A percentile compares a stretch with the other conserved stretches of the same genome.
Evolutionary conservation across 1,140 invertebrate species (phyloP).

Genomic region (Parapsyche elsis): DNA sequence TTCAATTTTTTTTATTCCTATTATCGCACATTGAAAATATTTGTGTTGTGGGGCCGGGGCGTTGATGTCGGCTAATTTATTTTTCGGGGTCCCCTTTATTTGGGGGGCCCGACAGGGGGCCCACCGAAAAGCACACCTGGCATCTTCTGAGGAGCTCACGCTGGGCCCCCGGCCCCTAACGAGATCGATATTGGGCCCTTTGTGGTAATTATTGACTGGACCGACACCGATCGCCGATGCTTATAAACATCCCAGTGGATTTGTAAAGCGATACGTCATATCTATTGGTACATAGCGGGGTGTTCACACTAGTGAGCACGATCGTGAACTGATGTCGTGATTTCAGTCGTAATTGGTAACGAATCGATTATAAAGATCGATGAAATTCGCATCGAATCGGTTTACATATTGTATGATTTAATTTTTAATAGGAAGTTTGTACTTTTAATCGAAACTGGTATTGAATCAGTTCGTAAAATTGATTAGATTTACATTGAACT

Average conservation of each 20-base stretch:
- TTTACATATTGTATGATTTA: too few relatives aligned
- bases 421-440: too few relatives aligned
- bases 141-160: slow-evolving; percentile 16
- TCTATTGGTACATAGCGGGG: too few relatives aligned
- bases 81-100: slow-evolving; percentile 28
- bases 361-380: too few relatives aligned
- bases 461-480: too few relatives aligned
- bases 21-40: slow-evolving; percentile 24
- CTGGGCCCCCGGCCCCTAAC: slow-evolving; percentile 31
- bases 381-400: too few relatives aligned
- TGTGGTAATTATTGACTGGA: slow-evolving; percentile 21
- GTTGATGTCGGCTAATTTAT: slow-evolving; percentile 51
- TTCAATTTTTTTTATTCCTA: neutral
- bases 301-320: too few relatives aligned
- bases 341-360: too few relatives aligned
- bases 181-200: slow-evolving; percentile 48
- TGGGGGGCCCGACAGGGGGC: slow-evolving; percentile 30
- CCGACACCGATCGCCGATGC: slow-evolving; percentile 3
- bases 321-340: too few relatives aligned
- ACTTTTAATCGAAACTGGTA: too few relatives aligned
- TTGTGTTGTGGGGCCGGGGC: slow-evolving; percentile 26
- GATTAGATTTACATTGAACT: too few relatives aligned
- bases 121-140: slow-evolving; percentile 34
- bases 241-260: neutral
- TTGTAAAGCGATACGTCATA: neutral